Evolutionary conservation across 2,888 invertebrate species (phyloP).

Genomic region (Carterocephalus palaemon): DNA sequence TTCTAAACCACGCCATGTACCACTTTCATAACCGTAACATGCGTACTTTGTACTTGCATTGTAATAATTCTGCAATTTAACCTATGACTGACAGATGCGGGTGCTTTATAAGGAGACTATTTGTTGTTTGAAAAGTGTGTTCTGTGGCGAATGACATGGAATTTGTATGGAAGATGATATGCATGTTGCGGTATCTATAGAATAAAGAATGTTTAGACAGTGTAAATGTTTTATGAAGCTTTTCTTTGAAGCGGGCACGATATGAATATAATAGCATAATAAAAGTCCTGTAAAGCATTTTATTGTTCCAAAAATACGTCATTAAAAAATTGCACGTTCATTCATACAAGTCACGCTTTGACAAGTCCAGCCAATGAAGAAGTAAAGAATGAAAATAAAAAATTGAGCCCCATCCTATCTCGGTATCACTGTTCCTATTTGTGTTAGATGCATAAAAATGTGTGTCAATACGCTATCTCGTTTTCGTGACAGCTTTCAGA

Average conservation of each 20-base stretch:
- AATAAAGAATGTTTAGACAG: neutral
- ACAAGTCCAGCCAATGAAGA: conserved; percentile 38
- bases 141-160: conserved; percentile 1
- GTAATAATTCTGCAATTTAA: conserved; percentile 19
- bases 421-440: conserved; percentile 3
- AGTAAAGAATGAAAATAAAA: conserved; percentile 41
- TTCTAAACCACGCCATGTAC: conserved; percentile 13
- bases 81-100: neutral
- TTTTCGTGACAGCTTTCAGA: conserved; percentile 5
- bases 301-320: conserved; percentile 2
- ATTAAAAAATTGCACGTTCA: conserved; percentile 19
- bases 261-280: conserved; percentile 12
- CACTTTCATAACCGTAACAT: conserved; percentile 17
- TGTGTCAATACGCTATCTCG: conserved; percentile 6
- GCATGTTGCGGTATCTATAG: neutral
- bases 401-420: conserved; percentile 2
- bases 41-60: conserved; percentile 5
- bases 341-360: conserved; percentile 34
- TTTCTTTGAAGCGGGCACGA: neutral
- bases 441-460: conserved; percentile 15
- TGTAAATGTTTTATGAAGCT: neutral
- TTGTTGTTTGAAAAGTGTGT: conserved; percentile 8
- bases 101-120: conserved; percentile 4
- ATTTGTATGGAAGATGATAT: neutral
- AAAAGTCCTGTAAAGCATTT: conserved; percentile 17